Evolutionary conservation across 1,140 invertebrate species (phyloP), one percentile per base, ranked within the genome.

Genomic region (Halotydeus destructor): DNA sequence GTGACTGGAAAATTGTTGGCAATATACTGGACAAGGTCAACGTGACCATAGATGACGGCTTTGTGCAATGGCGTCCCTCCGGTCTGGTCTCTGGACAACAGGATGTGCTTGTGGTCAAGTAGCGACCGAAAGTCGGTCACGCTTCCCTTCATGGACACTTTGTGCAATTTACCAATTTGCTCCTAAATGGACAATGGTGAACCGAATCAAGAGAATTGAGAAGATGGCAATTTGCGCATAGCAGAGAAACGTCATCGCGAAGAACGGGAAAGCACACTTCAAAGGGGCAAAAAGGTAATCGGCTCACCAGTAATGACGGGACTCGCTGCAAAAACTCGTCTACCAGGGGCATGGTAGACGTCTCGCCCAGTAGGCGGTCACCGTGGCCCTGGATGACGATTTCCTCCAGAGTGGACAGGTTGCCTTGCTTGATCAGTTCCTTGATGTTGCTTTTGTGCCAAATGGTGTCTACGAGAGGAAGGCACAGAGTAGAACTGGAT

Each of bases 41-140:
- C 67, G 52, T 96, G 86, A 0, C 89, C 89, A 54, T 79, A 93
- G 43, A 91, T 67, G 0, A 79, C 76, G 5, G 86, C 84, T 38
- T 88, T 85, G 60, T 97, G 89, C 27, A 96, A 63, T 2, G 88
- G 79, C 1, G 84, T 88, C 14, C 83, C 74, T 12, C 84, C 81
- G 49, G 79, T 74, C 25, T 77, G 70, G 60, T 89, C 79, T 50
- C 77, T 70, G 5, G 82, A 79, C 31, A 83, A 69, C 6, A 82
- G 82, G 55, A 91, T 80, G 68, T 88, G 84, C 55, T 82, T 78
- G 41, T 84, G 62, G 62, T 91, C 84, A 49, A 89, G 62, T 3
- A 83, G 72, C 38, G 73, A 71, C 62, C 86, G 80, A 22, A 91
- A 62, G 48, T 81, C 79, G 51, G 76, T 60, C 45, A 89, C 61